Evolutionary conservation across 2,888 invertebrate species (phyloP).

Genomic region (Calameuta filiformis): DNA sequence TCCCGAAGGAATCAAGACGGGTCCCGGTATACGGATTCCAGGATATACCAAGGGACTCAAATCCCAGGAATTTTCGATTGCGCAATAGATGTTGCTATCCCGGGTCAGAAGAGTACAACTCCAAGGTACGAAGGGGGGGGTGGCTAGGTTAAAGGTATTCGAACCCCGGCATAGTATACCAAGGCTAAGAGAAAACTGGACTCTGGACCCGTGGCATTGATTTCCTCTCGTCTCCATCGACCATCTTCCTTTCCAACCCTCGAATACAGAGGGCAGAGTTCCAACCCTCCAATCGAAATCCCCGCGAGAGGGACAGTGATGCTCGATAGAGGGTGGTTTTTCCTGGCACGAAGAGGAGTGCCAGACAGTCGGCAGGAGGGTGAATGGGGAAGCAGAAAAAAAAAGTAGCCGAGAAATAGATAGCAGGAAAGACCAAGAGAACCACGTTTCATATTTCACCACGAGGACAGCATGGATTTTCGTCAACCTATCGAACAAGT

Average conservation of each 20-base stretch:
- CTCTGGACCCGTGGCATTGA: slow-evolving; percentile 59
- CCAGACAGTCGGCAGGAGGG: slow-evolving; percentile 28
- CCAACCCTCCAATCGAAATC: slow-evolving; percentile 50
- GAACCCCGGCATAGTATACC: not conserved
- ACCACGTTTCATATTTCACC: slow-evolving; percentile 62
- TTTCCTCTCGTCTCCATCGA: slow-evolving; percentile 65
- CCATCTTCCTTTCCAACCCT: slow-evolving; percentile 45
- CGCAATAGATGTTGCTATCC: not conserved
- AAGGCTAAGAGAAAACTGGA: slow-evolving; percentile 45
- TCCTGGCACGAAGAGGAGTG: slow-evolving; percentile 25
- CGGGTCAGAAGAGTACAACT: not conserved
- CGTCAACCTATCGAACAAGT: slow-evolving; percentile 48
- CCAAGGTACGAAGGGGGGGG: not conserved
- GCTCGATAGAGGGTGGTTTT: slow-evolving; percentile 1
- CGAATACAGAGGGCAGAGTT: slow-evolving; percentile 37
- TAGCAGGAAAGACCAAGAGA: slow-evolving; percentile 37
- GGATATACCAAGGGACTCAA: not conserved
- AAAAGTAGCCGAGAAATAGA: slow-evolving; percentile 27
- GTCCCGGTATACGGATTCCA: not conserved
- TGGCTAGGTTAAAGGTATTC: not conserved
- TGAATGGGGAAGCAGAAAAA: slow-evolving; percentile 23
- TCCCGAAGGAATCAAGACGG: not conserved
- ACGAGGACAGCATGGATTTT: slow-evolving; percentile 62
- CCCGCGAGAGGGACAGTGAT: slow-evolving; percentile 40
- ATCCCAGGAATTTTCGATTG: not conserved